Evolutionary conservation across 1,140 invertebrate genomes (phyloP), one percentile per base, ranked within the genome.

Genomic region (Trichonephila inaurata): DNA sequence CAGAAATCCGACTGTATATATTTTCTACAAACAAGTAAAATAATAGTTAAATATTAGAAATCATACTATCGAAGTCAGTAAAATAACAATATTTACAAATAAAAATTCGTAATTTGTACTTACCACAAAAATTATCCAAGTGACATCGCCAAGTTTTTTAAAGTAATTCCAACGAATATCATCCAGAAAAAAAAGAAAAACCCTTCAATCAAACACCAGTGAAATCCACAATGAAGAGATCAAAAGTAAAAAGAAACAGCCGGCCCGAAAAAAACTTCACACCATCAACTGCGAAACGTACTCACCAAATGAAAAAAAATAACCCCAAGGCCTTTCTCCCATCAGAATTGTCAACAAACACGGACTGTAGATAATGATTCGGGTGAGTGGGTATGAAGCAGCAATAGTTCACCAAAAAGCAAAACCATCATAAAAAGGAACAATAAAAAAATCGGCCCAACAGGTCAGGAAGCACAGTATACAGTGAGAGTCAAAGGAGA

Each of bases 341-440:
- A 16, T 18, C 72, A 77, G 28, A 77, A 77, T 77, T 77, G 72
- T 77, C 72, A 77, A 77, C 72, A 77, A 77, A 77, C 72, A 33
- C 16, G 72, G 72, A 77, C 72, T 16, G 33, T 28, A 28, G 72
- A 6, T 40, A 77, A 77, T 77, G 72, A 77, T 77, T 77, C 72
- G 72, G 72, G 28, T 33, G 72, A 77, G 72, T 77, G 24, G 28
- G 33, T 51, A 51, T 51, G 72, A 77, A 18, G 24, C 72, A 40
- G 28, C 72, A 77, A 51, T 77, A 77, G 28, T 77, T 77, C 72
- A 77, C 72, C 72, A 77, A 12, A 33, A 40, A 1, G 16, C 6
- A 40, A 40, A 33, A 64, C 16, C 19, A 64, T 6, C 21, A 77
- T 40, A 28, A 72, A 28, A 28, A 77, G 0, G 33, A 77, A 77